A percentile compares a stretch with the other conserved stretches of the same genome.
phyloP scores from a whole-genome alignment of 1,140 invertebrate species.

The Ceratina japonica region DNA sequence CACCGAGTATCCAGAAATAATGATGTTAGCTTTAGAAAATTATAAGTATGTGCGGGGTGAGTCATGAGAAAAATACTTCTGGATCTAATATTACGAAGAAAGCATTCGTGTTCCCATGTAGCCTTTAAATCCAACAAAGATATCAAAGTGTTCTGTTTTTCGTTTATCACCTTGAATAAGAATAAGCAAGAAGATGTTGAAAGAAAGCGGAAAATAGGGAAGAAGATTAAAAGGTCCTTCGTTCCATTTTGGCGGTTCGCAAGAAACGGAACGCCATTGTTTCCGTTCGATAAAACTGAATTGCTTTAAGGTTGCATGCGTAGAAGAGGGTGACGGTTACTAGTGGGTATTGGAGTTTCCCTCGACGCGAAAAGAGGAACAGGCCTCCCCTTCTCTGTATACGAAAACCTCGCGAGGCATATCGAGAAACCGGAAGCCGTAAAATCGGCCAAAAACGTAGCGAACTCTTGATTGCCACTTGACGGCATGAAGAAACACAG shows the following conservation, averaged over 20 bases:
- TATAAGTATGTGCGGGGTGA: too few species aligned
- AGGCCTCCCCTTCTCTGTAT: not conserved
- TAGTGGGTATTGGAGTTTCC: slow-evolving; percentile 14
- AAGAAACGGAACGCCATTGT: not conserved
- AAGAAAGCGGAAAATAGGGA: not conserved
- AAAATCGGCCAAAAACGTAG: slow-evolving; percentile 31
- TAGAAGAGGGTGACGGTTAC: not conserved
- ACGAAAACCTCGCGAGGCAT: not conserved
- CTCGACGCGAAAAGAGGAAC: not conserved
- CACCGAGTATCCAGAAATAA: too few species aligned
- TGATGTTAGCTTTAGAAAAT: too few species aligned
- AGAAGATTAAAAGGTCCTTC: not conserved
- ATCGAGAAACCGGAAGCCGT: slow-evolving; percentile 37
- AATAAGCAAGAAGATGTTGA: too few species aligned
- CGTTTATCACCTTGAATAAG: too few species aligned
- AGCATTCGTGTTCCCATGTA: too few species aligned
- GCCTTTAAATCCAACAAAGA: too few species aligned
- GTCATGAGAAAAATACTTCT: too few species aligned
- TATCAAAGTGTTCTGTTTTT: too few species aligned
- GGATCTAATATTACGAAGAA: too few species aligned
- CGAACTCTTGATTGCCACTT: slow-evolving; percentile 37
- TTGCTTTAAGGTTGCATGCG: not conserved
- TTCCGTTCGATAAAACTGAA: slow-evolving; percentile 17
- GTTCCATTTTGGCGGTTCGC: too few species aligned
- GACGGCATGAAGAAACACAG: slow-evolving; percentile 1